A percentile compares a stretch with the other conserved stretches of the same genome.
phyloP scores from a whole-genome alignment of 1,140 invertebrate species.

The Thaumatotibia leucotreta region DNA sequence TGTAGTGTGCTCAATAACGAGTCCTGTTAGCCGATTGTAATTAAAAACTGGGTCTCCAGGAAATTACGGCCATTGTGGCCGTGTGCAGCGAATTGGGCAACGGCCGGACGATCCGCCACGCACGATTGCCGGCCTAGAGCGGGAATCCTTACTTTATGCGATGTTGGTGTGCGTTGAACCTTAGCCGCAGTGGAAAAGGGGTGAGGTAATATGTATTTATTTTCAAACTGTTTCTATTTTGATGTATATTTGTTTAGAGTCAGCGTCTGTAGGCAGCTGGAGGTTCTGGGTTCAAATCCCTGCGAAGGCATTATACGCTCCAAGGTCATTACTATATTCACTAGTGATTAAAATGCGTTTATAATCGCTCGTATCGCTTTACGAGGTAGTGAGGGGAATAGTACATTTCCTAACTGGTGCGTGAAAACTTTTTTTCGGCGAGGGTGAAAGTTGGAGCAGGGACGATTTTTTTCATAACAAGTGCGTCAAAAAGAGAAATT shows the following conservation, averaged over 20 bases:
- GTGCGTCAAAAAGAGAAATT: too few relatives aligned
- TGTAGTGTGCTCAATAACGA: background rate
- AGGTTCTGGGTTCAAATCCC: too few relatives aligned
- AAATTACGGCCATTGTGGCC: background rate
- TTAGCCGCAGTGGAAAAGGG: background rate
- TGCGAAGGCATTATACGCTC: too few relatives aligned
- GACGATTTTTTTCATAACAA: too few relatives aligned
- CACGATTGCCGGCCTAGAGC: background rate
- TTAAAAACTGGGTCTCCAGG: conserved; percentile 8
- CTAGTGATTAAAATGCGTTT: too few relatives aligned
- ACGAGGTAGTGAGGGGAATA: too few relatives aligned
- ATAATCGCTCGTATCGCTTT: too few relatives aligned
- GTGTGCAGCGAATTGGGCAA: conserved; percentile 13
- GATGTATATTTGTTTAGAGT: background rate
- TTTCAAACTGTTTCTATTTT: background rate
- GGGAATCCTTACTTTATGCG: background rate
- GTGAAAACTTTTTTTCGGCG: too few relatives aligned
- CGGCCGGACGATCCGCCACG: conserved; percentile 5
- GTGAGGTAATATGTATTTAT: background rate
- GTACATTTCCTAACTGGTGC: too few relatives aligned
- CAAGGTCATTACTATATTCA: too few relatives aligned
- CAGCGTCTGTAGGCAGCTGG: too few relatives aligned
- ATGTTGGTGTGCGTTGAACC: background rate
- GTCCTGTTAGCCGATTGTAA: conserved; percentile 1
- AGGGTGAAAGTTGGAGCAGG: too few relatives aligned